Base-by-base conservation (phyloP, 2,113 vertebrate genomes). In the Oryzias woworae region DNA sequence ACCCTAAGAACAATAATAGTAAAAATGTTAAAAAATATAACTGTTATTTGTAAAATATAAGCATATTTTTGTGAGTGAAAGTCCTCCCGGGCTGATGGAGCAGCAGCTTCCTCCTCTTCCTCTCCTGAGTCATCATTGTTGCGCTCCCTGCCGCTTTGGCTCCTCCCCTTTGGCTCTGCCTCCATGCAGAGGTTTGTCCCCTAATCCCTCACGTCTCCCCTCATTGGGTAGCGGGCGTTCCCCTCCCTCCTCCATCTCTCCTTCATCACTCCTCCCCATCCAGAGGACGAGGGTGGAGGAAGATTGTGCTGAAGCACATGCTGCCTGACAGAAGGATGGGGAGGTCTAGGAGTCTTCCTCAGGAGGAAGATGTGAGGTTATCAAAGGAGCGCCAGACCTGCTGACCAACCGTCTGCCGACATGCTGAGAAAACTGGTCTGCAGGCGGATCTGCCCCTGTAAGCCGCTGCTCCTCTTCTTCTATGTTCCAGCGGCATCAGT, bases 351-450 rank as follows among this genome's bases (percentile, higher is more conserved):
- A 2, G 36, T 36, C 36, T 36, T 36, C 36, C 36, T 36, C 36
- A 12, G 36, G 53, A 60, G 20, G 1, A 51, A 24, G 54, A 67
- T 75, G 78, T 72, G 81, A 79, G 60, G 58, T 69, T 2, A 53
- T 42, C 1, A 5, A 53, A 71, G 26, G 60, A 77, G 17, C 73
- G 49, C 46, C 66, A 63, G 70, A 44, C 62, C 58, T 48, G 41
- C 48, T 66, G 58, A n/a, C 46, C 8, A 57, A 48, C 58, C 49
- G 56, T 48, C 45, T 49, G 53, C 87, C 70, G 59, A 74, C 77
- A 91, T 93, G 93, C 87, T 95, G 92, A 93, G 91, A 90, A 94
- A 91, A 85, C 92, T 94, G 71, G 92, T 95, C 83, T 96, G 92
- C 88, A 90, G 87, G 71, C 89, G 89, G 77, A 93, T 94, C 80